Evolutionary conservation across 2,888 invertebrate species (phyloP), one percentile per base, ranked within the genome.

Genomic region (Operophtera brumata): DNA sequence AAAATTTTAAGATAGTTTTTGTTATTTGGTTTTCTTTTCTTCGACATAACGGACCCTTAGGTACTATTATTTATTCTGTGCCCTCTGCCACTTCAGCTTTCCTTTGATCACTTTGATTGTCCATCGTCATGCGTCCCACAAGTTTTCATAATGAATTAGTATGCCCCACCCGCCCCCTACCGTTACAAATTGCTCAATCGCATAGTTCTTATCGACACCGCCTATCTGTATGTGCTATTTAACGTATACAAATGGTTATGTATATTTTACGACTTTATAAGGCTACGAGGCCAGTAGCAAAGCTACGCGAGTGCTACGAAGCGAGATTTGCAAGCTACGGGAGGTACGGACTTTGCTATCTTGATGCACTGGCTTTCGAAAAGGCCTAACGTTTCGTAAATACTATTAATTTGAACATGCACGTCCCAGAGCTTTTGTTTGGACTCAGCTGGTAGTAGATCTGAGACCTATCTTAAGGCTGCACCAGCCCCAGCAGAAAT

Each of bases 221-320:
- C 30, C 45, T 50, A 59, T 59, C 55, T 53, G 47, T 45, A 12
- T 32, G 36, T 43, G 34, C 13, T 20, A 45, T 48, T 46, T 36
- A 41, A 44, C 47, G 26, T 54, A 47, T 50, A 49, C 47, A 35
- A 49, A 49, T 55, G 35, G 43, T 20, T 47, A 46, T 53, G 42
- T 53, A 47, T 55, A 47, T 61, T 57, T 61, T 55, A 57, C 40
- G 37, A 45, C 32, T 43, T 50, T 45, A 20, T 54, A 44, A 54
- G 51, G 43, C 9, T 37, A 8, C 10, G 42, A 14, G 9, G 11
- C 37, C 42, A 54, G 7, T 8, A 5, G 8, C 6, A 8, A 2
- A 9, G 54, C 51, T 49, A 43, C 25, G 46, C 34, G 20, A 52
- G 11, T 20, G 36, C 51, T 47, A 50, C 26, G 28, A 34, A 26